Conservation (phyloP, 2,888 invertebrate species). For the Pyrgus malvae region DNA sequence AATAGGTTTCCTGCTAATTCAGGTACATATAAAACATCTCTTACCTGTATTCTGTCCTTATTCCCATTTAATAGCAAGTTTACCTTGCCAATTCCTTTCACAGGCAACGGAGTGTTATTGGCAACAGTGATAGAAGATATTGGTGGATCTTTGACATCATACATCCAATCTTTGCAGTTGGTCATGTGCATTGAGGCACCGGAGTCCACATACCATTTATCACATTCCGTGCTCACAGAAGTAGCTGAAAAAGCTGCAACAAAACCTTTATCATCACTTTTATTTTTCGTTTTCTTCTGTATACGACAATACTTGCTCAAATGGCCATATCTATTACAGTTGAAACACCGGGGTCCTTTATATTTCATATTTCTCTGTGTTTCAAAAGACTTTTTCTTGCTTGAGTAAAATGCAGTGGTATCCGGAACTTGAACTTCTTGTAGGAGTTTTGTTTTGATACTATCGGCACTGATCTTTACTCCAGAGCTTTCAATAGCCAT, state of each 20-base stretch:
- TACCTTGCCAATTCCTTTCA: not conserved
- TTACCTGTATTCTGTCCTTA: not conserved
- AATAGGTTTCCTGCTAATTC: not conserved
- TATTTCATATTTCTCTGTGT: too few species aligned
- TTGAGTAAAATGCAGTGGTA: not conserved
- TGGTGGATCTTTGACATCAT: not conserved
- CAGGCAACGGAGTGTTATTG: not conserved
- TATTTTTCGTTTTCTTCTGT: too few species aligned
- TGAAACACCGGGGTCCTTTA: too few species aligned
- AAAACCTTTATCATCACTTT: too few species aligned
- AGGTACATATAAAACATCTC: slow-evolving; percentile 1
- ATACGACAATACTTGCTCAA: too few species aligned
- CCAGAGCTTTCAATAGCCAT: not conserved
- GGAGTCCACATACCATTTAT: not conserved
- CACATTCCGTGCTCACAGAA: too few species aligned
- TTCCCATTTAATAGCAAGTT: not conserved
- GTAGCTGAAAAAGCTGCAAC: too few species aligned
- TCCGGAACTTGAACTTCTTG: not conserved
- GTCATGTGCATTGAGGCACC: not conserved
- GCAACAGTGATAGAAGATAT: not conserved
- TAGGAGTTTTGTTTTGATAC: not conserved
- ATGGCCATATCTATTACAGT: too few species aligned
- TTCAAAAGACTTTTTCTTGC: too few species aligned
- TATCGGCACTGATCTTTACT: not conserved
- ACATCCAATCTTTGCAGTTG: not conserved